These are phyloP conservation scores for Nesogale talazaci DNA, from an alignment of 2,113 vertebrate genomes.

Conservation along the genomic window DNA sequence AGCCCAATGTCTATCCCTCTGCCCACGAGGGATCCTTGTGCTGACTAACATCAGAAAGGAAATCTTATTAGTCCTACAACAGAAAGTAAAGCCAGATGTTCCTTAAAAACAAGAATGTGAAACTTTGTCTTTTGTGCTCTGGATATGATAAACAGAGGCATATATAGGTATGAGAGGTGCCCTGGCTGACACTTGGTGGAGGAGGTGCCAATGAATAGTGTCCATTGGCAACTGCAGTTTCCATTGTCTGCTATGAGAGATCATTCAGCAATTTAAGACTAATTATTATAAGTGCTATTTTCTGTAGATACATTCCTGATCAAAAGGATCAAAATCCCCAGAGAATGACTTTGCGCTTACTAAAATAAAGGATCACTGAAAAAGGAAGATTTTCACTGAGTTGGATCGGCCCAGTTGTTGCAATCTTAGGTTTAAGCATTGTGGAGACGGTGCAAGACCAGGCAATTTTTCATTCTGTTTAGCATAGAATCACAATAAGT, in stretches of 20 bases:
- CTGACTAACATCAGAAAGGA: constrained; percentile 64
- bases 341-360: neutral
- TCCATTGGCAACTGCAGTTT: neutral
- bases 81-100: neutral
- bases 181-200: neutral
- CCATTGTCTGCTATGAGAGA: neutral
- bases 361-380: neutral
- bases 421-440: neutral
- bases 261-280: neutral
- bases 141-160: neutral
- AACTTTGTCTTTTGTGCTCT: neutral
- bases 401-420: neutral
- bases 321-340: neutral
- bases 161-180: neutral
- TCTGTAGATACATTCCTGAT: neutral
- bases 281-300: neutral
- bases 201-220: neutral
- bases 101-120: neutral
- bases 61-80: constrained; percentile 31
- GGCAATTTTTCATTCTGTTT: neutral
- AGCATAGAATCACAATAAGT: neutral
- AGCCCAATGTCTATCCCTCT: too few species aligned
- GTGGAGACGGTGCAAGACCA: neutral
- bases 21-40: neutral
- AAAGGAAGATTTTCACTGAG: neutral